Conservation (phyloP, 1,140 invertebrate genomes). For the Venturia canescens region DNA sequence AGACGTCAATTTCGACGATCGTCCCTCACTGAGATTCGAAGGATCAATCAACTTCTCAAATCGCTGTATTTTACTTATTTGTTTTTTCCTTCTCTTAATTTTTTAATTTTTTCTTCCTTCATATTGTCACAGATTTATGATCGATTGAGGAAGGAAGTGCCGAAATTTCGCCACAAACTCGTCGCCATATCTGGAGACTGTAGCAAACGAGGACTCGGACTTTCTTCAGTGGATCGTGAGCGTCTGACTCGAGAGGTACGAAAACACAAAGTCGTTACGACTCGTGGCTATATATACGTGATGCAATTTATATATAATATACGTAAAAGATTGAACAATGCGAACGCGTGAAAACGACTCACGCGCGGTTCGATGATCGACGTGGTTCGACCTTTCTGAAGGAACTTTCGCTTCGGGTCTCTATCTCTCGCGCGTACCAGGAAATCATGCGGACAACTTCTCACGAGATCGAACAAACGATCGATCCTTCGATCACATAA, state of each 20-base stretch:
- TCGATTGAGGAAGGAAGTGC: slow-evolving; percentile 77
- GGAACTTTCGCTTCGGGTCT: slow-evolving; percentile 13
- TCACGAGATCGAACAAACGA: slow-evolving; percentile 6
- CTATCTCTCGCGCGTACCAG: background rate
- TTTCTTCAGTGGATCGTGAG: slow-evolving; percentile 79
- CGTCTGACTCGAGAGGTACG: slow-evolving; percentile 80
- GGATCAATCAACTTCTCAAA: no score
- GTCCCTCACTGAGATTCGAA: no score
- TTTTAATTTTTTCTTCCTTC: slow-evolving; percentile 5
- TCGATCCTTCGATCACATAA: slow-evolving; percentile 16
- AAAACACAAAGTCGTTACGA: slow-evolving; percentile 36
- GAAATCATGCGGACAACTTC: background rate
- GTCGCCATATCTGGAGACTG: slow-evolving; percentile 82
- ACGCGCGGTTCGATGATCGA: slow-evolving; percentile 4
- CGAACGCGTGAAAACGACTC: slow-evolving; percentile 12
- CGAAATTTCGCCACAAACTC: slow-evolving; percentile 83
- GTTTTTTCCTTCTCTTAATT: background rate
- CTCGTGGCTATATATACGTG: background rate
- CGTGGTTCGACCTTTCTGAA: slow-evolving; percentile 10
- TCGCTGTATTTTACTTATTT: no score
- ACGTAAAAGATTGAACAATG: slow-evolving; percentile 19
- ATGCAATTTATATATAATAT: slow-evolving; percentile 8
- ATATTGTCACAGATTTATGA: slow-evolving; percentile 76
- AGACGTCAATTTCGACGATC: no score
- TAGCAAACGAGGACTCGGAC: slow-evolving; percentile 79